Evolutionary conservation across 2,797 vertebrate species (phyloP), one percentile per base, ranked within the genome.

Genomic region (Coendou prehensilis): DNA sequence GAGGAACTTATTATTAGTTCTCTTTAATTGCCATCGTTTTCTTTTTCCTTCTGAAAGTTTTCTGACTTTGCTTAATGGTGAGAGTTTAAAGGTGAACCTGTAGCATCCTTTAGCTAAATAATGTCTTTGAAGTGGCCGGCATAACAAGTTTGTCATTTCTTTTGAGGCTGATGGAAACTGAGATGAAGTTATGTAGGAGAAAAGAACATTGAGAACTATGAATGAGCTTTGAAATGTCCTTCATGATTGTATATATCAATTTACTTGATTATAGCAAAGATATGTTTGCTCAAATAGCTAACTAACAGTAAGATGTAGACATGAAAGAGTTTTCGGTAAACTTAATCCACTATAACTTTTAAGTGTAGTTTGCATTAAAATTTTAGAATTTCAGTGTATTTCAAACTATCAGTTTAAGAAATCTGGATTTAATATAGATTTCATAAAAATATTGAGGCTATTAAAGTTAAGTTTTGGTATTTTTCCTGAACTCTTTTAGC

Each of bases 1-100:
- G 11, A 28, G 22, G 14, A 67, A 52, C 28, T 1, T 71, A 9
- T 89, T 83, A 37, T 8, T 50, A 73, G 75, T 64, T 76, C 33
- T 37, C 30, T 94, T 93, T 56, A 81, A 83, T 93, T 88, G 78
- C 45, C 30, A 26, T 15, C 13, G 20, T 71, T 45, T 50, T 63
- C 37, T 63, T 47, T 67, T n/a, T 33, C 33, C 13, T 63, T 78
- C 37, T 67, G 67, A 45, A 71, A 67, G 1, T 69, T 93, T 92
- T 86, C 56, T 87, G 23, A 83, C 45, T 93, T 94, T 78, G 84
- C 63, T 76, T 47, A 75, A 37, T 88, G 9, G 22, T 57, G 50
- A 88, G 47, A 71, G 41, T 96, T 95, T 96, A 73, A 87, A 95
- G 63, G 71, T 71, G 30, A 86, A 59, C 37, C 63, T n/a, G 23